phyloP scores from a whole-genome alignment of 2,113 vertebrate species.

The Thalassarche chlororhynchos region DNA sequence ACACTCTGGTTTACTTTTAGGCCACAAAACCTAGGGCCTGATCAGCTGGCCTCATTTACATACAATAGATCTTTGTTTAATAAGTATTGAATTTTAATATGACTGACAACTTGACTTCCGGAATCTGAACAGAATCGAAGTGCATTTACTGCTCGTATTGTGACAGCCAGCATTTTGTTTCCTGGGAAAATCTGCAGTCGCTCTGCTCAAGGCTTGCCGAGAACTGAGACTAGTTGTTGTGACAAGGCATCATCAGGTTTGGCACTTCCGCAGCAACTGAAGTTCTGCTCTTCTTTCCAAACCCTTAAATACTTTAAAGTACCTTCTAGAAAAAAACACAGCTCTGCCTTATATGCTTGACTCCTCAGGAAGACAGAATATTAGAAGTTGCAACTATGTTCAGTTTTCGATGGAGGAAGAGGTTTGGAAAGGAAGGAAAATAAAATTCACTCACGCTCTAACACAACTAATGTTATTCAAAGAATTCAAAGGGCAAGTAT shows the following conservation, averaged over 20 bases:
- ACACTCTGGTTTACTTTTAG: background rate
- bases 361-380: background rate
- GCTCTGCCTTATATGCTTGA: background rate
- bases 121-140: background rate
- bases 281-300: background rate
- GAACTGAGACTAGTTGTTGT: conserved; percentile 17
- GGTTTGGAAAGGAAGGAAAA: background rate
- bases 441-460: background rate
- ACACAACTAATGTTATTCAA: background rate
- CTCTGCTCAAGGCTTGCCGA: background rate
- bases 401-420: background rate
- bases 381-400: background rate
- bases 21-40: background rate
- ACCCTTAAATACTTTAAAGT: background rate
- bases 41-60: background rate
- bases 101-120: background rate
- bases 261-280: background rate
- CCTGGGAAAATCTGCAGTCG: background rate
- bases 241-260: conserved; percentile 16
- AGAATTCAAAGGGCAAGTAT: background rate
- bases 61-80: background rate
- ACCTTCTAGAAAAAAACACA: background rate
- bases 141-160: background rate
- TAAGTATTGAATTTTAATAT: background rate
- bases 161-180: conserved; percentile 18